phyloP scores from a whole-genome alignment of 1,140 invertebrate species.

The Bombyx mandarina region DNA sequence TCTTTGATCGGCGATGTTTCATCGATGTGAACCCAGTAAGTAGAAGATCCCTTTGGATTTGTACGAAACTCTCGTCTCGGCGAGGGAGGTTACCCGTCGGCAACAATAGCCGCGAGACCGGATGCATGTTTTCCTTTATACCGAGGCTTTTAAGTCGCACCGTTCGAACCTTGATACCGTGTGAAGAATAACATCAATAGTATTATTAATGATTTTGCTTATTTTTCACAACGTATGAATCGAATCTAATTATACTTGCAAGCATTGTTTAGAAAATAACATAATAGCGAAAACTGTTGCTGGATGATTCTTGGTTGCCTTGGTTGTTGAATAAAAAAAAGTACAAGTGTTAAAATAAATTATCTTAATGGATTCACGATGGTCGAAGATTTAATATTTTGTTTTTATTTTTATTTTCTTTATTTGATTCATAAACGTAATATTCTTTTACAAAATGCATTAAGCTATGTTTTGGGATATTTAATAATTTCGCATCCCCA shows the following conservation, averaged over 20 bases:
- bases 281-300: too few species aligned
- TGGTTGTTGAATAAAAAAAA: too few species aligned
- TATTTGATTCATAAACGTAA: background rate
- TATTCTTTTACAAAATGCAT: too few species aligned
- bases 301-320: too few species aligned
- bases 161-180: slow-evolving; percentile 16
- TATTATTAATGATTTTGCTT: background rate
- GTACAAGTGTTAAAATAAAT: too few species aligned
- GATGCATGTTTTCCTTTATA: slow-evolving; percentile 35
- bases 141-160: slow-evolving; percentile 28
- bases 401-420: slow-evolving; percentile 7
- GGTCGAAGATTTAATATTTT: background rate
- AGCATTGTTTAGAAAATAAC: too few species aligned
- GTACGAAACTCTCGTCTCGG: slow-evolving; percentile 1
- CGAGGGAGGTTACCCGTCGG: slow-evolving; percentile 5
- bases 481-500: too few species aligned
- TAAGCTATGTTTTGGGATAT: too few species aligned
- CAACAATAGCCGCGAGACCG: slow-evolving; percentile 27
- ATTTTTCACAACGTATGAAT: background rate
- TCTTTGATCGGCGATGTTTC: too few species aligned
- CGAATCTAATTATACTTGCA: too few species aligned
- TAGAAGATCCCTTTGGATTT: slow-evolving; percentile 6
- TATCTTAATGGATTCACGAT: too few species aligned
- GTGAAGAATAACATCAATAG: slow-evolving; percentile 15
- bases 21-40: background rate